These are phyloP conservation scores for Palaemon carinicauda DNA, from an alignment of 1,140 invertebrate genomes.

Conservation along the genomic window DNA sequence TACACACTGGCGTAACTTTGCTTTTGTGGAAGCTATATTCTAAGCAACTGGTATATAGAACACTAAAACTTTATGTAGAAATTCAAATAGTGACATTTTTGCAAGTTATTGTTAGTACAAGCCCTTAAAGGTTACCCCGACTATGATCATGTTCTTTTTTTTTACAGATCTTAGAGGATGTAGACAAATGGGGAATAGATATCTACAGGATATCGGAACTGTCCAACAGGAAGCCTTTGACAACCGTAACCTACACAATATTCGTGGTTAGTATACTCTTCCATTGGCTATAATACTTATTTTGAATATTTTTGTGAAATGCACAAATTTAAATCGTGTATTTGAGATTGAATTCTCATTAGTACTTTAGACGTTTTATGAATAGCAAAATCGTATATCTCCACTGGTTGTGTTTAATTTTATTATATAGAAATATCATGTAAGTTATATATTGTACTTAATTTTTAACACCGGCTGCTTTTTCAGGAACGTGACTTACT, in stretches of 20 bases:
- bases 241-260: conserved; percentile 91
- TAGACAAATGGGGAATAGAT: conserved; percentile 97
- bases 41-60: no score
- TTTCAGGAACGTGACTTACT: conserved; percentile 83
- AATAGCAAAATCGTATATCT: neutral
- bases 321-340: neutral
- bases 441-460: neutral
- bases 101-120: neutral
- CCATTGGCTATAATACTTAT: neutral
- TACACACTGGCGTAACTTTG: no score
- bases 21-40: no score
- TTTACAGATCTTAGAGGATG: conserved; percentile 76
- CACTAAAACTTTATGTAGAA: no score
- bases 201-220: conserved; percentile 95
- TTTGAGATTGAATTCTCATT: no score
- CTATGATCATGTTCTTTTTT: conserved; percentile 45
- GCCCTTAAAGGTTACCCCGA: neutral
- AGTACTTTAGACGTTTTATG: no score
- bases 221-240: conserved; percentile 85
- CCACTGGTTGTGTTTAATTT: neutral
- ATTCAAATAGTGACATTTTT: no score
- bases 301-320: neutral
- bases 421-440: neutral
- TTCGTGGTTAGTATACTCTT: conserved; percentile 74
- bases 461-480: neutral